These are phyloP conservation scores for Polypedilum vanderplanki DNA, from an alignment of 1,140 invertebrate genomes.

Conservation along the genomic window DNA sequence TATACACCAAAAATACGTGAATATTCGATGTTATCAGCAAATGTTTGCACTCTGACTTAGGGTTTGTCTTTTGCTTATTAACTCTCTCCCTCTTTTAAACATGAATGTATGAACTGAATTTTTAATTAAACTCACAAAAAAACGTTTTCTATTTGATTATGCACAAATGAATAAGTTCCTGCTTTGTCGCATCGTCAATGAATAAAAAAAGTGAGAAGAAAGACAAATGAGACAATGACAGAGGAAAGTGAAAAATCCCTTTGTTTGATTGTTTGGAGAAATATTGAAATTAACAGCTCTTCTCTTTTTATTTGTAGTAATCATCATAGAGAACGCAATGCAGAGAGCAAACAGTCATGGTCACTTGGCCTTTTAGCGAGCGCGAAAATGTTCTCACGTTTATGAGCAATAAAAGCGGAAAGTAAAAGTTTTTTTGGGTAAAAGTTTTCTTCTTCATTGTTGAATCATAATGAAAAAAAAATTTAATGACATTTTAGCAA, in stretches of 20 bases:
- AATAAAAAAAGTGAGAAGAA: neutral
- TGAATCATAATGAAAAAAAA: neutral
- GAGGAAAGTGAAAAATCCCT: constrained; percentile 17
- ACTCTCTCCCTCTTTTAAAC: neutral
- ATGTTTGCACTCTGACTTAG: constrained; percentile 17
- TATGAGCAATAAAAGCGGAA: neutral
- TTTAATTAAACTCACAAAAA: constrained; percentile 1
- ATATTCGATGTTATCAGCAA: neutral
- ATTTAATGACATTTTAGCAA: too few species aligned
- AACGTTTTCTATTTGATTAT: constrained; percentile 14
- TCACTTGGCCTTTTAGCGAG: neutral
- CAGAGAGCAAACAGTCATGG: neutral
- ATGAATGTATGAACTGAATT: neutral
- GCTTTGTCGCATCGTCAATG: neutral
- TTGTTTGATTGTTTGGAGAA: constrained; percentile 1
- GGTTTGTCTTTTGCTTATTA: constrained; percentile 10
- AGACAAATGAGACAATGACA: neutral
- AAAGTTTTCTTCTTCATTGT: constrained; percentile 5
- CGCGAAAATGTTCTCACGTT: neutral
- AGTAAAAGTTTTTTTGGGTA: constrained; percentile 9
- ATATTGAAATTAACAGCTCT: neutral
- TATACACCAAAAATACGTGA: neutral
- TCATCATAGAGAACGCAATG: neutral
- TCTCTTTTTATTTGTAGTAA: neutral
- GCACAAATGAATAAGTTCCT: constrained; percentile 4